Conservation (phyloP, 2,888 invertebrate species). For the Pilophorus perplexus region DNA sequence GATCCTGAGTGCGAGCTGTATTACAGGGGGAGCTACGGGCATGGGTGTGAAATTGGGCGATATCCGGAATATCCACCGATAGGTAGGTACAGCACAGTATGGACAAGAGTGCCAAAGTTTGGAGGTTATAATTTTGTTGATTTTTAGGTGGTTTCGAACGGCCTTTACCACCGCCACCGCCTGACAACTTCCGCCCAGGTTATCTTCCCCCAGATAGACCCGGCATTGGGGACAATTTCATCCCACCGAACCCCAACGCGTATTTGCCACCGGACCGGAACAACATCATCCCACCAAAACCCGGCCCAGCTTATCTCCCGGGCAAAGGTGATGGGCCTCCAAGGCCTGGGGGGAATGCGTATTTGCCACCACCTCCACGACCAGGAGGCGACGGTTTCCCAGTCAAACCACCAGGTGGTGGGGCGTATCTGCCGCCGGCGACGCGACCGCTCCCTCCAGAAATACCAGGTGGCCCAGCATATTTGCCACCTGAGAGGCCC, state of each 20-base stretch:
- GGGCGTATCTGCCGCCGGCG: constrained; percentile 27
- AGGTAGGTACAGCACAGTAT: constrained; percentile 18
- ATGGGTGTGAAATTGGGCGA: constrained; percentile 73
- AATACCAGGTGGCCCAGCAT: constrained; percentile 18
- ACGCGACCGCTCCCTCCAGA: too few species aligned
- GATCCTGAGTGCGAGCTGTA: constrained; percentile 72
- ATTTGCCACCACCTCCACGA: constrained; percentile 18
- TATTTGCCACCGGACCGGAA: constrained; percentile 22
- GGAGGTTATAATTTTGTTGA: neutral
- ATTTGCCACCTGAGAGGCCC: constrained; percentile 24
- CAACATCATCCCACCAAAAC: constrained; percentile 20
- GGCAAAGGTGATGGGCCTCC: neutral
- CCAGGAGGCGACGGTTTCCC: constrained; percentile 26
- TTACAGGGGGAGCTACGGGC: constrained; percentile 75
- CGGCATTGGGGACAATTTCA: constrained; percentile 4
- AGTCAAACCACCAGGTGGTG: constrained; percentile 13
- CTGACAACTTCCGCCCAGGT: constrained; percentile 27
- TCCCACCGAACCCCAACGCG: constrained; percentile 9
- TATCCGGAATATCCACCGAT: constrained; percentile 27
- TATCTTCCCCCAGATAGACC: constrained; percentile 39
- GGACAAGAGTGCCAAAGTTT: neutral
- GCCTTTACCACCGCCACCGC: constrained; percentile 22
- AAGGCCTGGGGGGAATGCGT: constrained; percentile 3
- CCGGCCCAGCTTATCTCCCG: constrained; percentile 28
- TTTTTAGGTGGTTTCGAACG: constrained; percentile 35